Base-by-base conservation (phyloP, 2,113 vertebrate genomes). In the Columba janthina region DNA sequence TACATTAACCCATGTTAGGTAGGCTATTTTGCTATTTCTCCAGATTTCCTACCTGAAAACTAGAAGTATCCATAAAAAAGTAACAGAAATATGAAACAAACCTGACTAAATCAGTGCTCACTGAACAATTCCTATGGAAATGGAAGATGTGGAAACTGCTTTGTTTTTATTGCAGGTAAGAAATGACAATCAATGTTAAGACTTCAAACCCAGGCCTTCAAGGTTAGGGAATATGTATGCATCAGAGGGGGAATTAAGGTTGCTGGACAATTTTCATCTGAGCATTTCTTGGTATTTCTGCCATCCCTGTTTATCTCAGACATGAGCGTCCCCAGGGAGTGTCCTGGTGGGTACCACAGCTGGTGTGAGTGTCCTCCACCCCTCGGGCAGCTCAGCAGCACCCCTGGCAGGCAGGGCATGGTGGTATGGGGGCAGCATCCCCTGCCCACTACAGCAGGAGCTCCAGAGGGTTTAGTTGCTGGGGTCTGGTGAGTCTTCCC, bases 331-430 rank as follows among this genome's bases (percentile, higher is more conserved):
- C 5, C 7, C 42, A 54, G 25, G 31, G 24, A 22, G 4, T 15
- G 32, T 11, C 3, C 26, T 66, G 46, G 18, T 16, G 9, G n/a
- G 46, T 67, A 50, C 40, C 5, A 2, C 2, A 74, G 70, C 18
- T 44, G 46, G 31, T 61, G 3, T 18, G 38, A 38, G 56, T 29
- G 29, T 12, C 44, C 29, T 53, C n/a, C 46, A 61, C 25, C 15
- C 6, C 18, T 44, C 2, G 5, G 4, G 50, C 51, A 56, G 12
- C 29, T 38, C 26, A 0, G 0, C 40, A 36, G 58, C 20, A 69
- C 31, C 3, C 2, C 22, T 8, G 21, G 20, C 54, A 64, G 22
- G 38, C 31, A 66, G 53, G 34, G 16, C 19, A 54, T 1, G 2
- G 20, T 40, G 69, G 26, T 0, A 0, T 1, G 2, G 36, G 38